These are phyloP conservation scores for Drosophila eugracilis DNA, from an alignment of 1,140 invertebrate species.

Conservation along the genomic window DNA sequence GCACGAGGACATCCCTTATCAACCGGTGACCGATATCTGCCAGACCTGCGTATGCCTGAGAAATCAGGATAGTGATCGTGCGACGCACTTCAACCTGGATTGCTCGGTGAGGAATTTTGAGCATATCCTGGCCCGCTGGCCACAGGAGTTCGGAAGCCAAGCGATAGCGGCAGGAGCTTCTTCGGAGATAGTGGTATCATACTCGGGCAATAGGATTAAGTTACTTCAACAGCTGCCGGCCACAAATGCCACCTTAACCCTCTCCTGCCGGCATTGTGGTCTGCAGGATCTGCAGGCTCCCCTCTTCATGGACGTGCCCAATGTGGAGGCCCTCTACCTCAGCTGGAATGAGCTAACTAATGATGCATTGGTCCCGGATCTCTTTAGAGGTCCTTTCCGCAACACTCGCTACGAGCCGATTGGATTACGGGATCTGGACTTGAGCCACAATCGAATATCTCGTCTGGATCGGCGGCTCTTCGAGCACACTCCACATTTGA, in stretches of 20 bases:
- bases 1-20: conserved; percentile 78
- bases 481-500: conserved; percentile 88
- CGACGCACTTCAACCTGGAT: conserved; percentile 69
- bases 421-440: conserved; percentile 87
- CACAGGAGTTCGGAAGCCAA: conserved; percentile 63
- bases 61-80: conserved; percentile 49
- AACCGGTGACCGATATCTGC: conserved; percentile 71
- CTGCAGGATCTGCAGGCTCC: conserved; percentile 87
- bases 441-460: conserved; percentile 89
- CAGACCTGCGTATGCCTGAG: conserved; percentile 65
- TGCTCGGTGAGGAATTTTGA: conserved; percentile 82
- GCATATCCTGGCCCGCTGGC: conserved; percentile 85
- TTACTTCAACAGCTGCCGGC: conserved; percentile 84
- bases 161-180: conserved; percentile 29
- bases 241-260: conserved; percentile 75
- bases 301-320: conserved; percentile 88
- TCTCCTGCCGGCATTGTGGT: conserved; percentile 85
- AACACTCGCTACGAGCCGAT: conserved; percentile 88
- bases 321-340: conserved; percentile 89
- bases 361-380: conserved; percentile 86
- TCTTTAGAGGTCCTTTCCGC: conserved; percentile 87
- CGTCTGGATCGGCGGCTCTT: conserved; percentile 89
- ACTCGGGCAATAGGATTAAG: conserved; percentile 84
- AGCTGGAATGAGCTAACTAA: conserved; percentile 89
- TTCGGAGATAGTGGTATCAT: conserved; percentile 81